Base-by-base conservation (phyloP, 2,888 invertebrate genomes). In the Colostygia pectinataria region DNA sequence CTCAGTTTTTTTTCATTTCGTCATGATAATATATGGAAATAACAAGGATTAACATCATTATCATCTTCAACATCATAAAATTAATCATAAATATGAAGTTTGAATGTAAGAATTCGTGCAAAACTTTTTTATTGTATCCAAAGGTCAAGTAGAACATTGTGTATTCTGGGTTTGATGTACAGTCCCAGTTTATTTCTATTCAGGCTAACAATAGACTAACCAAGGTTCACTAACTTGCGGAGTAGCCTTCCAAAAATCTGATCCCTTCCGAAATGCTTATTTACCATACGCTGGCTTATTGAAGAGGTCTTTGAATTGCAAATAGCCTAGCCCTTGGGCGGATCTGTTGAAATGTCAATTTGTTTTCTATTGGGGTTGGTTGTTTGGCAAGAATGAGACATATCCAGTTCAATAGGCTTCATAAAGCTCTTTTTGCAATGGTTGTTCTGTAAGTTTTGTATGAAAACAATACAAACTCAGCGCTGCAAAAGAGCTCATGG, bases 221-320 rank as follows among this genome's bases (percentile, higher is more conserved):
- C 10, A 39, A 36, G 29, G 45, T 40, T 44, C 9, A 34, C 31
- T 18, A 12, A 45, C 45, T 55, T 57, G 47, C 31, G 43, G 40
- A 53, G 46, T 42, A 57, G 65, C 74, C 77, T 71, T 74, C 66
- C 75, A 71, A 69, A 80, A 84, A 87, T 85, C 81, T 78, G 78
- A 81, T 82, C 80, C 84, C 82, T 81, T 81, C 48, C 80, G 81
- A 77, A 79, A 78, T 70, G 76, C 80, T 82, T 81, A 84, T 84
- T 85, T 81, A 80, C 47, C 84, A 83, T 84, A 83, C 76, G 78
- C 71, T 77, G 73, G 79, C 74, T 82, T 85, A 84, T 87, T 83
- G 88, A 82, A 71, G 77, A 84, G 76, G 78, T 72, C 83, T 86
- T 90, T 89, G 88, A 89, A 87, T 89, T 89, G 89, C 86, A 88